phyloP scores from a whole-genome alignment of 2,888 invertebrate species.

The Patella depressa region DNA sequence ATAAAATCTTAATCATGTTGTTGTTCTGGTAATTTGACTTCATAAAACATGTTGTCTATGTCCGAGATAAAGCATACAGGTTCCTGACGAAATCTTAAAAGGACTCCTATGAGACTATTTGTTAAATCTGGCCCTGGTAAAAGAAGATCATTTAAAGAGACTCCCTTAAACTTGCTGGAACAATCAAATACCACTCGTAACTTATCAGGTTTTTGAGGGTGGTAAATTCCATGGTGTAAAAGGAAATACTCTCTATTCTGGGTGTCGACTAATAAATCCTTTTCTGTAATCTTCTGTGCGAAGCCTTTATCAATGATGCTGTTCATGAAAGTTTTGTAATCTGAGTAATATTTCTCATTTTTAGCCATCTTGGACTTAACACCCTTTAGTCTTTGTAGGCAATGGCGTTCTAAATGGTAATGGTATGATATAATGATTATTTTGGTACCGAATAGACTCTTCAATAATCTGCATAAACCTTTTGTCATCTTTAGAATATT shows the following conservation, averaged over 20 bases:
- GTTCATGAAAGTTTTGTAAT: slow-evolving; percentile 17
- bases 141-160: slow-evolving; percentile 21
- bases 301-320: slow-evolving; percentile 20
- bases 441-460: not conserved
- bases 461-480: not conserved
- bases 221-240: not conserved
- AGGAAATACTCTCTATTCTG: slow-evolving; percentile 5
- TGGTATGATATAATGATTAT: not conserved
- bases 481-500: not conserved
- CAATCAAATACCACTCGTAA: slow-evolving; percentile 25
- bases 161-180: slow-evolving; percentile 17
- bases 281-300: slow-evolving; percentile 2
- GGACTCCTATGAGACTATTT: slow-evolving; percentile 20
- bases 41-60: slow-evolving; percentile 30
- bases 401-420: not conserved
- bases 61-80: slow-evolving; percentile 25
- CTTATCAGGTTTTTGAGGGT: slow-evolving; percentile 19
- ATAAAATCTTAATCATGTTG: slow-evolving; percentile 26
- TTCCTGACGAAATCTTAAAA: slow-evolving; percentile 19
- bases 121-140: slow-evolving; percentile 22
- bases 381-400: slow-evolving; percentile 12
- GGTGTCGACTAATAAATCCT: not conserved
- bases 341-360: slow-evolving; percentile 14
- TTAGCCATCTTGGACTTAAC: slow-evolving; percentile 8
- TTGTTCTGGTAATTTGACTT: slow-evolving; percentile 12